Evolutionary conservation across 2,113 vertebrate genomes (phyloP).

Genomic region (Marcusenius ussheri): DNA sequence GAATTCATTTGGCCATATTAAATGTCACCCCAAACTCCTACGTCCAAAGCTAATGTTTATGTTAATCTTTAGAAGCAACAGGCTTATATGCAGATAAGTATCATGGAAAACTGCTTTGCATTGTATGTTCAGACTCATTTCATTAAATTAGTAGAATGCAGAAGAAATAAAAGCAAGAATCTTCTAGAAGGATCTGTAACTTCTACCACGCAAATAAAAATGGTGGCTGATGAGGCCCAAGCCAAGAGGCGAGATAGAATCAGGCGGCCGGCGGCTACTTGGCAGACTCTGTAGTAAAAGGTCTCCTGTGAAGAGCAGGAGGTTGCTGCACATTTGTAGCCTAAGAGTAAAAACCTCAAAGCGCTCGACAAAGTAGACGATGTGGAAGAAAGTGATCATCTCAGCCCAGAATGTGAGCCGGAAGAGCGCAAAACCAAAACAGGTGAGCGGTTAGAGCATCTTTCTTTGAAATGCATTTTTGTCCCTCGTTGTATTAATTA

Average conservation of each 20-base stretch:
- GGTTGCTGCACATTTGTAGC: background rate
- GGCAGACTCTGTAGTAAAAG: background rate
- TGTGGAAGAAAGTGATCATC: background rate
- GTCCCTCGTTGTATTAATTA: background rate
- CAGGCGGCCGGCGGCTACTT: background rate
- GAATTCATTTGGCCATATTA: background rate
- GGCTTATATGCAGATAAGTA: background rate
- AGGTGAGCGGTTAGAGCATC: background rate
- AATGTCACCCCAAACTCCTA: background rate
- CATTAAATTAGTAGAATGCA: background rate
- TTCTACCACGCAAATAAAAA: background rate
- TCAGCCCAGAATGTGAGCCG: background rate
- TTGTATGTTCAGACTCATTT: background rate
- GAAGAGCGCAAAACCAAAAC: background rate
- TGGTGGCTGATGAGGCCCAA: background rate
- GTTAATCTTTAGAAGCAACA: background rate
- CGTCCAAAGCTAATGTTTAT: background rate
- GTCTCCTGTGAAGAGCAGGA: background rate
- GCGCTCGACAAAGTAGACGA: background rate
- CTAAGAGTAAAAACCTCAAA: background rate
- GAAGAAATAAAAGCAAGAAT: background rate
- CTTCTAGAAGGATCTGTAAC: background rate
- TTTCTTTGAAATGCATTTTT: background rate
- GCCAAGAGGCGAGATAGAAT: background rate
- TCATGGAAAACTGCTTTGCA: background rate